phyloP scores from a whole-genome alignment of 2,113 vertebrate genomes.

The Plestiodon gilberti region DNA sequence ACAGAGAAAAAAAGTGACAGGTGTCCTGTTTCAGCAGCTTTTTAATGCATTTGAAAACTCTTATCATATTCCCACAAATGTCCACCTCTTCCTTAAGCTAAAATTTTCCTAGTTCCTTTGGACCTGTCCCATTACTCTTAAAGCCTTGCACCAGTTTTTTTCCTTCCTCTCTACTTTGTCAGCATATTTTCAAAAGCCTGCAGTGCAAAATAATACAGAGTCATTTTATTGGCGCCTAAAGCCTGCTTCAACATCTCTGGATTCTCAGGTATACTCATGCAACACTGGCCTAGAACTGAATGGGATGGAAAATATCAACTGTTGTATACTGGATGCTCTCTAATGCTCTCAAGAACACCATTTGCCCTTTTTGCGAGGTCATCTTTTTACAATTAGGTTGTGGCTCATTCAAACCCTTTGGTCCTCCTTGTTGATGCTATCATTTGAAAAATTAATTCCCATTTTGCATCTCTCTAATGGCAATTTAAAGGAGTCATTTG shows the following conservation, averaged over 20 bases:
- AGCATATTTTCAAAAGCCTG: background rate
- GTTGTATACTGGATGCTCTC: background rate
- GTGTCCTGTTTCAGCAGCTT: background rate
- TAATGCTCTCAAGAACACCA: background rate
- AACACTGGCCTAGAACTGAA: background rate
- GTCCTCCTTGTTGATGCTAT: background rate
- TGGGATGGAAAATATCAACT: background rate
- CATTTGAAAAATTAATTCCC: background rate
- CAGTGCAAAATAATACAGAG: background rate
- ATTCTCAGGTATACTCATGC: background rate
- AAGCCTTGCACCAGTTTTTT: background rate
- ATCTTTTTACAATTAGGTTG: background rate
- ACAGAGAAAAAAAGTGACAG: background rate
- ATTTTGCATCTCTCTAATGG: background rate
- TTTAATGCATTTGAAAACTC: background rate
- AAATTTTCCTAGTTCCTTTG: constrained; percentile 12
- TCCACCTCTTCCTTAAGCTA: constrained; percentile 7
- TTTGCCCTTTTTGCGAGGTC: background rate
- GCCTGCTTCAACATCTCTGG: background rate
- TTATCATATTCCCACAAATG: background rate
- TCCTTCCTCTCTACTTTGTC: constrained; percentile 24
- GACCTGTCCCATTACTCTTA: background rate
- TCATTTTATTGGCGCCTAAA: background rate
- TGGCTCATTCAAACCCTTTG: background rate
- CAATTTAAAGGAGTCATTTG: background rate